Evolutionary conservation across 2,797 vertebrate species (phyloP).

Genomic region (Sebastes flavidus): DNA sequence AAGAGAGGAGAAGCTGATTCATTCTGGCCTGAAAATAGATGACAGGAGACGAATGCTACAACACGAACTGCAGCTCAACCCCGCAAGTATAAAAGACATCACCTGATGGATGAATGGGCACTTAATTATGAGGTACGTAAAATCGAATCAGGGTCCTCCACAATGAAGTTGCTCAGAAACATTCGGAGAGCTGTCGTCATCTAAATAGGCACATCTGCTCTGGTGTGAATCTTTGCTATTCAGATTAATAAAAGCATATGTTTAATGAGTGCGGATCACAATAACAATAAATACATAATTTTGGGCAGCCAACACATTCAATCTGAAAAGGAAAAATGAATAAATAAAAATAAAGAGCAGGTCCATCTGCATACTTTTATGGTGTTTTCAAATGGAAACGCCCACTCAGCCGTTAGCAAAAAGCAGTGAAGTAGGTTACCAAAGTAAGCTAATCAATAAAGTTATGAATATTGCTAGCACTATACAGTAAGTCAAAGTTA

Average conservation of each 20-base stretch:
- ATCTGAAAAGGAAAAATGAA: too few species aligned
- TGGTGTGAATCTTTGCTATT: conserved; percentile 3
- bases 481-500: too few species aligned
- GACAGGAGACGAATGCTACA: conserved; percentile 53
- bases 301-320: too few species aligned
- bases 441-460: too few species aligned
- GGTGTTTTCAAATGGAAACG: too few species aligned
- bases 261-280: conserved; percentile 21
- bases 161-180: conserved; percentile 24
- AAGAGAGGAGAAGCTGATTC: conserved; percentile 74
- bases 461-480: too few species aligned
- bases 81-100: conserved; percentile 54
- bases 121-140: conserved; percentile 63
- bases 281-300: background rate
- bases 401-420: too few species aligned
- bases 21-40: conserved; percentile 77
- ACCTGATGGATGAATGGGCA: conserved; percentile 53
- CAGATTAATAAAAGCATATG: conserved; percentile 25
- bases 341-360: too few species aligned
- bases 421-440: too few species aligned
- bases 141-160: conserved; percentile 41
- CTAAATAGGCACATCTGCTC: conserved; percentile 21
- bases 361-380: too few species aligned
- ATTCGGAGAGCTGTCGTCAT: conserved; percentile 14
- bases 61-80: conserved; percentile 44